Percentiles rank a stretch among this genome's conserved stretches.
These are phyloP conservation scores for Ascaphus truei DNA, from an alignment of 2,113 vertebrate species.

Conservation along the genomic window DNA sequence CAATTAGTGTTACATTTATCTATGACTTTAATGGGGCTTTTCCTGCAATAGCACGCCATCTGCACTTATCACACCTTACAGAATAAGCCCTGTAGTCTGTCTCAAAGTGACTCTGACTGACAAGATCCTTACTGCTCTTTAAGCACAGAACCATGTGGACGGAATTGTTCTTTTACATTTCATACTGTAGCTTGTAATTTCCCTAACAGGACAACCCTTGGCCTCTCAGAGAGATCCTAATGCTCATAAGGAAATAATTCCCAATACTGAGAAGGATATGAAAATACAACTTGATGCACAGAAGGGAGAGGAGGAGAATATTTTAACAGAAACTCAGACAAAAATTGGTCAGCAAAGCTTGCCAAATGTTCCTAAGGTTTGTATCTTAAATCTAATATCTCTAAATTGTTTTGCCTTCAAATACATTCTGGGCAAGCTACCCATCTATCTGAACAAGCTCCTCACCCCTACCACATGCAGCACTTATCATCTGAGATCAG, in stretches of 20 bases:
- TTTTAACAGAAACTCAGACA: slow-evolving; percentile 58
- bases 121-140: slow-evolving; percentile 79
- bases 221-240: slow-evolving; percentile 85
- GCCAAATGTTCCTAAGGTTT: slow-evolving; percentile 81
- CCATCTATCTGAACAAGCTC: too few relatives aligned
- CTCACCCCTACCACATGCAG: too few relatives aligned
- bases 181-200: slow-evolving; percentile 99
- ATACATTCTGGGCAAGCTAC: too few relatives aligned
- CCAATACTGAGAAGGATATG: slow-evolving; percentile 73
- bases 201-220: slow-evolving; percentile 88
- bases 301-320: slow-evolving; percentile 56
- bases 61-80: too few relatives aligned
- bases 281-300: slow-evolving; percentile 73
- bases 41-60: too few relatives aligned
- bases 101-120: slow-evolving; percentile 78
- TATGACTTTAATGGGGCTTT: too few relatives aligned
- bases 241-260: slow-evolving; percentile 88
- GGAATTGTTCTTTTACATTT: slow-evolving; percentile 98
- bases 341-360: slow-evolving; percentile 59
- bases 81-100: too few relatives aligned
- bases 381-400: slow-evolving; percentile 25
- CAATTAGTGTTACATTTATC: too few relatives aligned
- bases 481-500: too few relatives aligned
- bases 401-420: slow-evolving; percentile 38
- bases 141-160: slow-evolving; percentile 94